Evolutionary conservation across 2,113 vertebrate species (phyloP).

Genomic region (Pterocles gutturalis): DNA sequence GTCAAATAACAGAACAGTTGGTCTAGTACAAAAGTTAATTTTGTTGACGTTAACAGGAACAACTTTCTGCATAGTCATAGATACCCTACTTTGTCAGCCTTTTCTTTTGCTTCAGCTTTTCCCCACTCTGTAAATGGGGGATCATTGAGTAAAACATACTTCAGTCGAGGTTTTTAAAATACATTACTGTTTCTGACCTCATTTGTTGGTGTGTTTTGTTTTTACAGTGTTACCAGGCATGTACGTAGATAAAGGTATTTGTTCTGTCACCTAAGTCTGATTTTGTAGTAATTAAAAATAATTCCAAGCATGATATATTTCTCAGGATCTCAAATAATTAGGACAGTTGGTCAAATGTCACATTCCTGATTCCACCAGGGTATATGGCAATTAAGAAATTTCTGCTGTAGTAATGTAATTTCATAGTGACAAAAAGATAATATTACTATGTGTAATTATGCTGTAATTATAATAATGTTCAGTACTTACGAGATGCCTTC

Average conservation of each 20-base stretch:
- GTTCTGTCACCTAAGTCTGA: not conserved
- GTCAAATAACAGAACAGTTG: not conserved
- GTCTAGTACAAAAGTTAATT: not conserved
- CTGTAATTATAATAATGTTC: not conserved
- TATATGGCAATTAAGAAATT: not conserved
- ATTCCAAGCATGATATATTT: not conserved
- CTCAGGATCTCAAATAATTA: not conserved
- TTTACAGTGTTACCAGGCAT: not conserved
- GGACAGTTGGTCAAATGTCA: not conserved
- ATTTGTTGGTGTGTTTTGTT: not conserved
- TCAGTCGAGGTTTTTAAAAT: not conserved
- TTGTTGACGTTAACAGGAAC: not conserved
- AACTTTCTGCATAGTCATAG: not conserved
- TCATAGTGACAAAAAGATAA: not conserved
- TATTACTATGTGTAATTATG: not conserved
- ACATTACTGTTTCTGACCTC: not conserved
- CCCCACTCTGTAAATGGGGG: not conserved
- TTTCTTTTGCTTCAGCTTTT: not conserved
- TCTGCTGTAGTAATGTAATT: not conserved
- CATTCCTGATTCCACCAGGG: not conserved
- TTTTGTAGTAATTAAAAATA: not conserved
- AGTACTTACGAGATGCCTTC: not conserved
- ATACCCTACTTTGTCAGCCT: not conserved
- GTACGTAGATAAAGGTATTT: not conserved
- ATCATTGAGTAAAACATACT: not conserved